A percentile compares a stretch with the other conserved stretches of the same genome.
Evolutionary conservation across 2,888 invertebrate genomes (phyloP).

Genomic region (Polyommatus icarus): DNA sequence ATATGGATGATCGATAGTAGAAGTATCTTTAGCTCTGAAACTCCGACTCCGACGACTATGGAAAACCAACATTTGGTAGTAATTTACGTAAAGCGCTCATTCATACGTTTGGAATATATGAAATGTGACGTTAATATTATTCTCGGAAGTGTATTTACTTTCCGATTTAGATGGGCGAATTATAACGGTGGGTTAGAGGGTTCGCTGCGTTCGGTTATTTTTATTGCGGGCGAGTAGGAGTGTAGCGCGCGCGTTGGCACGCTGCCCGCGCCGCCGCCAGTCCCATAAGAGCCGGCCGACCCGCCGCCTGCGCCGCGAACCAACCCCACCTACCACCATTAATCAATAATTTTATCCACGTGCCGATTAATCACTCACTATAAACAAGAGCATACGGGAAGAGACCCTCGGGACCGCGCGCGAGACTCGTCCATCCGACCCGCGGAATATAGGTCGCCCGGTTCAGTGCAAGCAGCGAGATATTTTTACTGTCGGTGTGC

Average conservation of each 20-base stretch:
- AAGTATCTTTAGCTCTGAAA: no score
- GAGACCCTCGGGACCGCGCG: conserved; percentile 46
- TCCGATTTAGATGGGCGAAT: conserved; percentile 13
- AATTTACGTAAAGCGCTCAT: conserved; percentile 66
- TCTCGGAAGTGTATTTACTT: conserved; percentile 27
- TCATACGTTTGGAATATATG: conserved; percentile 58
- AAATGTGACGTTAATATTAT: conserved; percentile 43
- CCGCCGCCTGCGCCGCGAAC: conserved; percentile 61
- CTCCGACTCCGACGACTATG: neutral
- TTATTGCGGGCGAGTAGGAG: conserved; percentile 54
- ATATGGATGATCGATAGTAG: no score
- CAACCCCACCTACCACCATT: conserved; percentile 34
- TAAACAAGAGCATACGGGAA: conserved; percentile 39
- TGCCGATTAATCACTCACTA: conserved; percentile 36
- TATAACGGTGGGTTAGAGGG: conserved; percentile 4
- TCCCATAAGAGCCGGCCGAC: conserved; percentile 67
- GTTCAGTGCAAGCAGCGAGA: conserved; percentile 74
- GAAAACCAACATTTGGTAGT: neutral
- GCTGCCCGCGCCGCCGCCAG: conserved; percentile 68
- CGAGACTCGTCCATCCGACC: conserved; percentile 47
- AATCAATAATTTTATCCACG: conserved; percentile 34
- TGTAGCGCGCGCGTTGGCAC: conserved; percentile 61
- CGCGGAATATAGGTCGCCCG: conserved; percentile 75
- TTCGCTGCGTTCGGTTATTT: conserved; percentile 52
- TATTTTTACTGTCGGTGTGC: conserved; percentile 77